A percentile compares a stretch with the other conserved stretches of the same genome.
These are phyloP conservation scores for Diloba caeruleocephala DNA, from an alignment of 2,888 invertebrate genomes.

Conservation along the genomic window DNA sequence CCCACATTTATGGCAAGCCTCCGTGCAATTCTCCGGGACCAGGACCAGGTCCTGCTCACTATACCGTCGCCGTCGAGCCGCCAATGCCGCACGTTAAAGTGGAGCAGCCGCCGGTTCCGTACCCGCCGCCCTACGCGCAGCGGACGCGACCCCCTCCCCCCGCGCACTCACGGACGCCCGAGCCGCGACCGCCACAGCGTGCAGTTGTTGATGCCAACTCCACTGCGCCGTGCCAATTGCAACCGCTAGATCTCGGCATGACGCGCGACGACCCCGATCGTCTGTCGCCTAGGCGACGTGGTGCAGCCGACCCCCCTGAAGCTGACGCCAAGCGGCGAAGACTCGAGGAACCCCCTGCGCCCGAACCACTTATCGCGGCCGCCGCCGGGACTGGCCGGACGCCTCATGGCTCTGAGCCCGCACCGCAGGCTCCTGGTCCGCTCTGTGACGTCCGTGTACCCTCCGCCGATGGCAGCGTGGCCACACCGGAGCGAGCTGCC, in stretches of 20 bases:
- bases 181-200: conserved; percentile 81
- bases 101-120: conserved; percentile 80
- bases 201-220: conserved; percentile 72
- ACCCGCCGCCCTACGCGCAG: conserved; percentile 79
- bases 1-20: conserved; percentile 92
- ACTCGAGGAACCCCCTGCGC: conserved; percentile 91
- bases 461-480: conserved; percentile 90
- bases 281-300: conserved; percentile 91
- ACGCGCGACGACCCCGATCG: conserved; percentile 90
- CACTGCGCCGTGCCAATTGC: conserved; percentile 91
- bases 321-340: conserved; percentile 91
- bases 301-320: conserved; percentile 89
- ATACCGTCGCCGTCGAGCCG: conserved; percentile 77
- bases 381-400: conserved; percentile 92
- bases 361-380: conserved; percentile 92
- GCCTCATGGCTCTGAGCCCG: conserved; percentile 88
- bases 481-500: conserved; percentile 86
- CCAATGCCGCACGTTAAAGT: conserved; percentile 89
- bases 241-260: conserved; percentile 94
- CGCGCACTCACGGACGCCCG: conserved; percentile 88
- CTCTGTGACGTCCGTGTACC: conserved; percentile 88
- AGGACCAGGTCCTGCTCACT: conserved; percentile 85
- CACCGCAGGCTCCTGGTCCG: conserved; percentile 83
- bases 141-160: conserved; percentile 87
- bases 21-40: conserved; percentile 83